These are phyloP conservation scores for Accipiter minullus DNA, from an alignment of 2,797 vertebrate genomes.

Conservation along the genomic window DNA sequence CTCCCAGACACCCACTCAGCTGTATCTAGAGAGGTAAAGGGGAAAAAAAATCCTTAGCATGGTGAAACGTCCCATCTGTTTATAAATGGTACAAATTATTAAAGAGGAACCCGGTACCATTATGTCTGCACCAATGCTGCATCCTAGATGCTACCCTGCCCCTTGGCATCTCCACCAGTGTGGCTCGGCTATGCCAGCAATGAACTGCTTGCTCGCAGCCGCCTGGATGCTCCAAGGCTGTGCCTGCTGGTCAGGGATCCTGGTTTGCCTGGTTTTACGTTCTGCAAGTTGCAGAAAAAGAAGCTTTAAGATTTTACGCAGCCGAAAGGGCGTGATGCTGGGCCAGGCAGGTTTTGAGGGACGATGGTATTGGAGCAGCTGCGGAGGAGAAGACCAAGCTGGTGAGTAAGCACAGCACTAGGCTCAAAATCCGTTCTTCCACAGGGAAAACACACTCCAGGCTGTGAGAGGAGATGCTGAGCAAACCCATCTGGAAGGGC, in stretches of 20 bases:
- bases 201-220: not conserved
- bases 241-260: not conserved
- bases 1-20: not conserved
- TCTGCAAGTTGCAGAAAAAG: not conserved
- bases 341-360: rapidly evolving
- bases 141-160: not conserved
- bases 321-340: rapidly evolving
- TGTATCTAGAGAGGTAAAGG: not conserved
- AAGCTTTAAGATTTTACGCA: not conserved
- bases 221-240: not conserved
- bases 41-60: not conserved
- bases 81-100: not conserved
- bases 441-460: not conserved
- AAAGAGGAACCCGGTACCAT: not conserved
- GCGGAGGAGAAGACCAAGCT: not conserved
- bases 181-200: not conserved
- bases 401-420: not conserved
- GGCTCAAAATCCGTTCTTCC: not conserved
- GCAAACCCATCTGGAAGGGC: not conserved
- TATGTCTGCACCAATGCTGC: not conserved
- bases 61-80: not conserved
- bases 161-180: not conserved
- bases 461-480: not conserved
- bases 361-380: not conserved
- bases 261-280: not conserved